These are phyloP conservation scores for Coecobrya sp. DNA, from an alignment of 2,888 invertebrate species.

Conservation along the genomic window DNA sequence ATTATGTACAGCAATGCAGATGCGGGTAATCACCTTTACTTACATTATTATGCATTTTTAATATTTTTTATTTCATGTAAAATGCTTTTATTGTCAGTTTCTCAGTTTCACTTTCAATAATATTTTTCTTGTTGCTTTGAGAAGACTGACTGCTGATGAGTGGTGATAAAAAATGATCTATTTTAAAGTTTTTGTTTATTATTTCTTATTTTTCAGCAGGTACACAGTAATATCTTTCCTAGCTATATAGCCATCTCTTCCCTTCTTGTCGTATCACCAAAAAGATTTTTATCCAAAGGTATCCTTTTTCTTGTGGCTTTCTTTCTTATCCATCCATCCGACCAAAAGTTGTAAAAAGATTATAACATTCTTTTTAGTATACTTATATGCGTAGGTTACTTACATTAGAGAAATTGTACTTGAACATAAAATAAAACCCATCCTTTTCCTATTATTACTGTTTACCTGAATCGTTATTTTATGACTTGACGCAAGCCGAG, in stretches of 20 bases:
- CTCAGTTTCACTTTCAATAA: conserved; percentile 79
- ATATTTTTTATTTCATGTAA: conserved; percentile 60
- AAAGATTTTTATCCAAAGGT: conserved; percentile 45
- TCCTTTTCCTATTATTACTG: conserved; percentile 15
- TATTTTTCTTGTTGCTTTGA: conserved; percentile 32
- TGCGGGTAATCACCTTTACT: conserved; percentile 34
- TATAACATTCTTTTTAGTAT: conserved; percentile 23
- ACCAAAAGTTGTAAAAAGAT: conserved; percentile 60
- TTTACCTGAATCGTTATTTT: conserved; percentile 37
- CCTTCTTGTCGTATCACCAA: conserved; percentile 41
- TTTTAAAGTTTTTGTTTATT: conserved; percentile 37
- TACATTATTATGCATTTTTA: conserved; percentile 46
- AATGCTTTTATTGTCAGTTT: conserved; percentile 77
- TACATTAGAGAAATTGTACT: background rate
- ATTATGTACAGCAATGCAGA: conserved; percentile 42
- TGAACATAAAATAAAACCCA: background rate
- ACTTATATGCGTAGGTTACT: background rate
- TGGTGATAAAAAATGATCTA: conserved; percentile 46
- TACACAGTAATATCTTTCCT: background rate
- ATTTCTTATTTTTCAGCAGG: background rate
- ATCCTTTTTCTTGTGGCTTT: conserved; percentile 46
- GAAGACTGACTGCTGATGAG: conserved; percentile 13
- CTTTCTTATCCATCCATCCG: conserved; percentile 49
- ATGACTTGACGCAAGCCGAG: conserved; percentile 48
- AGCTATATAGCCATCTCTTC: background rate